phyloP scores from a whole-genome alignment of 2,888 invertebrate species.

The Athalia cordata region DNA sequence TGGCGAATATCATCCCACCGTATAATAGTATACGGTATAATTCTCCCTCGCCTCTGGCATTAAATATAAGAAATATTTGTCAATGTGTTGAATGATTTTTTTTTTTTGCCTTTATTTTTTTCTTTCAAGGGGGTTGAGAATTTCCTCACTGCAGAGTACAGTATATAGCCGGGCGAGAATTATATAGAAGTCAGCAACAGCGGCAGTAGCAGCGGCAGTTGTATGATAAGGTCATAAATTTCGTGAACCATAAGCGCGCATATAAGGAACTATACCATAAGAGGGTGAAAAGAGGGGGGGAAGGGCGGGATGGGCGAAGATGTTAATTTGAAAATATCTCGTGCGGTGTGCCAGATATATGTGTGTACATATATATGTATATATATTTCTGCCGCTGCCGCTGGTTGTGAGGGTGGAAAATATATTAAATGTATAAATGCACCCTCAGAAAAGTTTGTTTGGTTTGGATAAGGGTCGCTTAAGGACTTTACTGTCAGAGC shows the following conservation, averaged over 20 bases:
- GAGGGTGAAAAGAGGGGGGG: not conserved
- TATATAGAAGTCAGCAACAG: no score
- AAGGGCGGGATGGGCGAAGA: not conserved
- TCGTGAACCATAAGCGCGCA: constrained; percentile 26
- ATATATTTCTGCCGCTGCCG: not conserved
- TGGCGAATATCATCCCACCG: no score
- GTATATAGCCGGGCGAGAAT: no score
- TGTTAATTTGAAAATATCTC: constrained; percentile 43
- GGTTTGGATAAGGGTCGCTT: constrained; percentile 34
- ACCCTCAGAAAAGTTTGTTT: constrained; percentile 30
- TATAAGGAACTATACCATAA: not conserved
- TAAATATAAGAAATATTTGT: no score
- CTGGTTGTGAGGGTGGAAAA: not conserved
- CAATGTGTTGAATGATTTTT: no score
- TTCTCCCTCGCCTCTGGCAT: no score
- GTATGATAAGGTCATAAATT: constrained; percentile 24
- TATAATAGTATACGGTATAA: no score
- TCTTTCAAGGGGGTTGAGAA: no score
- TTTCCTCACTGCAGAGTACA: no score
- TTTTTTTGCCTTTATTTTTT: no score
- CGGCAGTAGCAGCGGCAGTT: not conserved
- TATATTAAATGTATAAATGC: constrained; percentile 42
- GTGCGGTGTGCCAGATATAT: not conserved
- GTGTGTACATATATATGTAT: not conserved
- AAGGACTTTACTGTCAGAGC: constrained; percentile 15